These are phyloP conservation scores for Argya squamiceps DNA, from an alignment of 2,797 vertebrate species.

Conservation along the genomic window DNA sequence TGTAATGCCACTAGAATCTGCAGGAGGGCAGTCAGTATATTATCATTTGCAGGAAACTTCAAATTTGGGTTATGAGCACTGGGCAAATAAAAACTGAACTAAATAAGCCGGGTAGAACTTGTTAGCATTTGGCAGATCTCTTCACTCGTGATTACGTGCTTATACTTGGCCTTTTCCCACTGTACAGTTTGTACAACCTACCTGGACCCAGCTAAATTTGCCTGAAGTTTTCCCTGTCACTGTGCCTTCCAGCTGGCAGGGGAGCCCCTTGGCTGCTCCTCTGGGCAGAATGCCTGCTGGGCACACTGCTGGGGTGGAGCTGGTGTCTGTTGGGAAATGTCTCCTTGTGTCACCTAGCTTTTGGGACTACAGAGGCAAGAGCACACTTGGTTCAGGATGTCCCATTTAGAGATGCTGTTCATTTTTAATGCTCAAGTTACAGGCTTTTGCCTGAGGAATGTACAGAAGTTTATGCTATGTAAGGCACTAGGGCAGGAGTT, in stretches of 20 bases:
- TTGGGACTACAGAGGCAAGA: not conserved
- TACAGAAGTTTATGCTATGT: not conserved
- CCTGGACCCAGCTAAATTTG: not conserved
- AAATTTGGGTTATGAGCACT: not conserved
- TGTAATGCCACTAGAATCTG: not conserved
- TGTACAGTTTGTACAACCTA: not conserved
- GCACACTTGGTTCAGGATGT: not conserved
- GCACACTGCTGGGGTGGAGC: not conserved
- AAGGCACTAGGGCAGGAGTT: not conserved
- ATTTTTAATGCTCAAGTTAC: not conserved
- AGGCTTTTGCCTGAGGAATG: not conserved
- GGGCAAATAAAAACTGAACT: not conserved
- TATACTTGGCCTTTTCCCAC: not conserved
- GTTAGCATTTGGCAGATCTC: not conserved
- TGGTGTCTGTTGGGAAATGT: not conserved
- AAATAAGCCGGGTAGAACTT: not conserved
- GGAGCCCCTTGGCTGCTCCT: not conserved
- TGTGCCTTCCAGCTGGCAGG: not conserved
- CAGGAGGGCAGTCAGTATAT: not conserved
- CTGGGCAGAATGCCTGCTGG: not conserved
- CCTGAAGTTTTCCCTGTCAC: not conserved
- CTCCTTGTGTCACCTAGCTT: not conserved
- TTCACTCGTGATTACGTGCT: not conserved
- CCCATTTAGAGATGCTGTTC: not conserved
- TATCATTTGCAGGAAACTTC: not conserved